phyloP scores from a whole-genome alignment of 2,797 vertebrate species.

The Poeciliopsis turneri region DNA sequence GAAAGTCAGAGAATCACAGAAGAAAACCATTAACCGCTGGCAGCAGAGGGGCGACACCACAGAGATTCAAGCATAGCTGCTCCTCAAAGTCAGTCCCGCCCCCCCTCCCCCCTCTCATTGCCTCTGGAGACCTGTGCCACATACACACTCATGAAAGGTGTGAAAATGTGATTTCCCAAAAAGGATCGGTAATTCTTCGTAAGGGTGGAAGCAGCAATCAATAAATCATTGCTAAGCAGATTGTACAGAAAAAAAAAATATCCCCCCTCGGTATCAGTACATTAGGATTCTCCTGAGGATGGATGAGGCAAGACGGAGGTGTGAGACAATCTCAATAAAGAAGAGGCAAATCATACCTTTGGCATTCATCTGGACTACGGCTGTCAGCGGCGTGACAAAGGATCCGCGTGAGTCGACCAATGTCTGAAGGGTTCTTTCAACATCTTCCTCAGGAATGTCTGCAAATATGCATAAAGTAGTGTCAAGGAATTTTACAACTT shows the following conservation, averaged over 20 bases:
- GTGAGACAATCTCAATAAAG: slow-evolving; percentile 94
- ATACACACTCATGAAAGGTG: slow-evolving; percentile 93
- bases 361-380: slow-evolving; percentile 86
- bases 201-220: slow-evolving; percentile 92
- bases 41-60: slow-evolving; percentile 85
- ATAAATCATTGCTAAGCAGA: slow-evolving; percentile 99
- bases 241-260: slow-evolving; percentile 93
- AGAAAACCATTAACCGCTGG: slow-evolving; percentile 74
- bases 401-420: slow-evolving; percentile 26
- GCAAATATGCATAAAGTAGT: slow-evolving; percentile 31
- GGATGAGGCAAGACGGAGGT: slow-evolving; percentile 67
- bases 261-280: slow-evolving; percentile 92
- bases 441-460: slow-evolving; percentile 45
- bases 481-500: background rate
- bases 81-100: slow-evolving; percentile 93
- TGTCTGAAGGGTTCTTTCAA: slow-evolving; percentile 35
- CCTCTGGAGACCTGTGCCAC: slow-evolving; percentile 84
- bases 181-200: slow-evolving; percentile 99
- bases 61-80: slow-evolving; percentile 84
- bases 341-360: slow-evolving; percentile 85
- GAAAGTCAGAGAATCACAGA: slow-evolving; percentile 47
- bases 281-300: slow-evolving; percentile 90
- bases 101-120: slow-evolving; percentile 42
- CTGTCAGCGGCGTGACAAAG: slow-evolving; percentile 57
- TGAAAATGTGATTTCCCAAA: slow-evolving; percentile 99